Evolutionary conservation across 2,113 vertebrate species (phyloP).

Genomic region (Phyllopteryx taeniolatus): DNA sequence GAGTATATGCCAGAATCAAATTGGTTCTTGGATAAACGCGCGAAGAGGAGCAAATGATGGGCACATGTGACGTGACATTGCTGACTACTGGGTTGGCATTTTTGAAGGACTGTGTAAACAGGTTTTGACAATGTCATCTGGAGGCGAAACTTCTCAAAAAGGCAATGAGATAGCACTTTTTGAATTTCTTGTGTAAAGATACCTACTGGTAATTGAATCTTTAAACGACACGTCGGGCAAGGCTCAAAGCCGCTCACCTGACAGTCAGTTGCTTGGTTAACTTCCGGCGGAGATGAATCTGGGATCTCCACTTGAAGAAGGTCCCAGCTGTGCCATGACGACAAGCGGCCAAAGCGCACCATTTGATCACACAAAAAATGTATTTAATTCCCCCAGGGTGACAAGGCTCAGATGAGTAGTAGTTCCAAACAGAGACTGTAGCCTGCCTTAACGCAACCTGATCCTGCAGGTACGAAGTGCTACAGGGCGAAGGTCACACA

Average conservation of each 20-base stretch:
- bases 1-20: background rate
- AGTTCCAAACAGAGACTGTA: background rate
- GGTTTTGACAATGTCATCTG: background rate
- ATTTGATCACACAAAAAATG: slow-evolving; percentile 32
- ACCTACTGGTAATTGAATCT: background rate
- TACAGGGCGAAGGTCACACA: slow-evolving; percentile 44
- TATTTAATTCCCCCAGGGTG: background rate
- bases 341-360: slow-evolving; percentile 66
- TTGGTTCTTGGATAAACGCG: background rate
- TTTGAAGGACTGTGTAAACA: background rate
- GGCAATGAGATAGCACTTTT: background rate
- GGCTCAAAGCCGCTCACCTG: slow-evolving; percentile 57
- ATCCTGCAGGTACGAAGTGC: slow-evolving; percentile 16
- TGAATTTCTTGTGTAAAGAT: background rate
- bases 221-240: background rate
- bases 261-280: slow-evolving; percentile 5
- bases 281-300: slow-evolving; percentile 18
- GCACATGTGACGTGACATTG: background rate
- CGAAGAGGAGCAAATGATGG: background rate
- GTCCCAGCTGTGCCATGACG: slow-evolving; percentile 77
- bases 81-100: background rate
- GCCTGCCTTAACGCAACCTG: background rate
- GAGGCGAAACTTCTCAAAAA: background rate
- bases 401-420: background rate
- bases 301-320: slow-evolving; percentile 62